Conservation (phyloP, 2,113 vertebrate species). For the Carollia perspicillata region DNA sequence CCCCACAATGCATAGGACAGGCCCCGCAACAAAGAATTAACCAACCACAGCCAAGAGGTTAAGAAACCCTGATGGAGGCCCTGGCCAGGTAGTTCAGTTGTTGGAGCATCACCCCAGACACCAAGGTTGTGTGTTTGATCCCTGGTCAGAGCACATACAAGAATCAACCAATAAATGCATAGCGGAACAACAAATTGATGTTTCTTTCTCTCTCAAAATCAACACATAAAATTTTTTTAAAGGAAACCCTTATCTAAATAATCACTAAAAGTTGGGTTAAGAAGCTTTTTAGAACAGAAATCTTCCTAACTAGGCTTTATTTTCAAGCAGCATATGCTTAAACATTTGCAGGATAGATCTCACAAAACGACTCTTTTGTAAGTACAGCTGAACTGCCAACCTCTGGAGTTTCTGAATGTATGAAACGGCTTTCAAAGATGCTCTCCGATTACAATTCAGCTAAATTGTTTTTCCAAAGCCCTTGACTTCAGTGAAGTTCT, state of each 20-base stretch:
- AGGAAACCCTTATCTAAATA: neutral
- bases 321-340: conserved; percentile 46
- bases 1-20: neutral
- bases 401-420: conserved; percentile 65
- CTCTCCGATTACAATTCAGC: conserved; percentile 41
- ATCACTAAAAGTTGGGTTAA: neutral
- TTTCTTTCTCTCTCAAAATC: too few species aligned
- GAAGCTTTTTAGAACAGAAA: neutral
- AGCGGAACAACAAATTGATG: too few species aligned
- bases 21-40: neutral
- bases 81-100: too few species aligned
- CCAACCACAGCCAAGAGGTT: neutral
- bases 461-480: conserved; percentile 60
- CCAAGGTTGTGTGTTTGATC: too few species aligned
- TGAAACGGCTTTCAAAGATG: conserved; percentile 58
- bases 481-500: conserved; percentile 53
- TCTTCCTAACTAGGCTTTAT: conserved; percentile 35
- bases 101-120: too few species aligned
- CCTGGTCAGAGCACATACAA: too few species aligned
- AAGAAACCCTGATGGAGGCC: neutral
- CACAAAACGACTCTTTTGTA: conserved; percentile 65
- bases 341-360: conserved; percentile 59
- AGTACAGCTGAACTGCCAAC: conserved; percentile 59
- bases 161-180: too few species aligned
- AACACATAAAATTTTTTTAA: too few species aligned